These are phyloP conservation scores for Scomber colias DNA, from an alignment of 2,113 vertebrate species.

Conservation along the genomic window DNA sequence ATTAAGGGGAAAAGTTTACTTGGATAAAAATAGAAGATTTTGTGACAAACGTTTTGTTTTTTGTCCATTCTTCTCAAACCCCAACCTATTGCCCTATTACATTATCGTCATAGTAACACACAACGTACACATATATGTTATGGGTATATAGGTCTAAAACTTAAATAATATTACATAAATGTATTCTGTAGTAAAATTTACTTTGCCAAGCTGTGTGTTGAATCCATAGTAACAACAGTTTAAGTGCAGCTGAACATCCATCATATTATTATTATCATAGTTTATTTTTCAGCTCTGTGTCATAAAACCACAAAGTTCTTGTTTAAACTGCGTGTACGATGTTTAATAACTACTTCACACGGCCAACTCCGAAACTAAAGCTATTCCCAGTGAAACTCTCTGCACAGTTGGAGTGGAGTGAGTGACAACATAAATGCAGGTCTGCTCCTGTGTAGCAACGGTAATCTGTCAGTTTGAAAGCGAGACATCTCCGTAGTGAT, in stretches of 20 bases:
- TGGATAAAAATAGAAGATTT: background rate
- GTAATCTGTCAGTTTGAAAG: constrained; percentile 15
- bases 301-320: constrained; percentile 20
- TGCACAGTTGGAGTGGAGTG: background rate
- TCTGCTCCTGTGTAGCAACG: background rate
- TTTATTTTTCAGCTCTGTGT: constrained; percentile 18
- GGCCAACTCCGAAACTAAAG: background rate
- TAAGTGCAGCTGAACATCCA: background rate
- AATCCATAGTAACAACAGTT: constrained; percentile 1
- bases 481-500: constrained; percentile 12
- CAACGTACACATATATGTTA: background rate
- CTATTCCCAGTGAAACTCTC: background rate
- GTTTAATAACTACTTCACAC: constrained; percentile 10
- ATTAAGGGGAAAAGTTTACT: background rate
- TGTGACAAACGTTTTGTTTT: background rate
- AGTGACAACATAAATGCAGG: background rate
- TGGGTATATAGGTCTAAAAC: background rate
- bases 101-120: background rate
- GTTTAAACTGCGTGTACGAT: constrained; percentile 16
- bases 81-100: background rate
- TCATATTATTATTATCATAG: constrained; percentile 7
- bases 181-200: background rate
- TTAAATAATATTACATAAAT: background rate
- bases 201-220: background rate
- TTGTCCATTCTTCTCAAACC: too few relatives aligned